Conservation (phyloP, 2,113 vertebrate species). For the Leuciscus idus region DNA sequence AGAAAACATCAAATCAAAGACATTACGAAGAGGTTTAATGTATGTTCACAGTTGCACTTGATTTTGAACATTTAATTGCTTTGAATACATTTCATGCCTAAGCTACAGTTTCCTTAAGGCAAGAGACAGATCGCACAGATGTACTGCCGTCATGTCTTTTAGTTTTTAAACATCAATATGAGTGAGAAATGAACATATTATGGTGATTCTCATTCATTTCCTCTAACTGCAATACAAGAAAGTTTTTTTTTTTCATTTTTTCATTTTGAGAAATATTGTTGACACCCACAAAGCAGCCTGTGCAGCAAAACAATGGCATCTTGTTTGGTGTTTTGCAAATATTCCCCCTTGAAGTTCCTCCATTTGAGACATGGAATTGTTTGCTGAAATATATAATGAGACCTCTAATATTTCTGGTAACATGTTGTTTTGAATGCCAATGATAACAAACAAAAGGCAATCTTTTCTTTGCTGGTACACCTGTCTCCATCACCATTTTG, state of each 20-base stretch:
- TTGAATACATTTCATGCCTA: conserved; percentile 15
- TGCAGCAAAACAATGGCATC: background rate
- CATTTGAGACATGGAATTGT: conserved; percentile 26
- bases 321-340: conserved; percentile 18
- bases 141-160: conserved; percentile 11
- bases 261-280: conserved; percentile 17
- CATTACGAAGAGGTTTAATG: background rate
- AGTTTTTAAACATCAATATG: conserved; percentile 7
- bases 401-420: conserved; percentile 30
- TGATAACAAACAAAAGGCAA: background rate
- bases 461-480: background rate
- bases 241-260: background rate
- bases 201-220: background rate
- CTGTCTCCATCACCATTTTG: conserved; percentile 1
- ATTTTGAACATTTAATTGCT: conserved; percentile 4
- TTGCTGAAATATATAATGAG: conserved; percentile 34
- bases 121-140: conserved; percentile 28
- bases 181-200: conserved; percentile 1
- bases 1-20: background rate
- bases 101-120: background rate
- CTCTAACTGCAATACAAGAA: background rate
- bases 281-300: background rate
- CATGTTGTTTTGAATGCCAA: conserved; percentile 23
- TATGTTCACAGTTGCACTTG: conserved; percentile 12
- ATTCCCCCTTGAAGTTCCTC: conserved; percentile 32